Conservation (phyloP, 2,797 vertebrate genomes). For the Sebastes vulpes region DNA sequence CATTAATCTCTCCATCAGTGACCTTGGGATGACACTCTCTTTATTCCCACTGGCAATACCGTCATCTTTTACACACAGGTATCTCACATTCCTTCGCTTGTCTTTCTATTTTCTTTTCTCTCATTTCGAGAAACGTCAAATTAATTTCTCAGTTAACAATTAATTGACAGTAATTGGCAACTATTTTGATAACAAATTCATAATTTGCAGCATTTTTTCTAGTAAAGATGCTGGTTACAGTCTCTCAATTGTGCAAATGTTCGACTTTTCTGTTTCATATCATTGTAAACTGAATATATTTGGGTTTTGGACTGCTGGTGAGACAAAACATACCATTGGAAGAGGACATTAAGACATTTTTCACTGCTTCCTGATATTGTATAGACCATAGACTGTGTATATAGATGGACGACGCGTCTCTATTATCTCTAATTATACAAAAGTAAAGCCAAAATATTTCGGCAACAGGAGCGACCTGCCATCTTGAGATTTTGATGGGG, state of each 20-base stretch:
- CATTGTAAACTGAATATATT: background rate
- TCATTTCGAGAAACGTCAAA: background rate
- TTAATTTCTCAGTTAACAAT: background rate
- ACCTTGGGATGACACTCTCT: slow-evolving; percentile 90
- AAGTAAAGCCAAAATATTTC: no score
- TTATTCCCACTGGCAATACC: slow-evolving; percentile 90
- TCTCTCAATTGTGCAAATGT: background rate
- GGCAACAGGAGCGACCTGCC: no score
- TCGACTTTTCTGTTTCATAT: background rate
- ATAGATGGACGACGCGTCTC: no score
- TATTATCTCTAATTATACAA: no score
- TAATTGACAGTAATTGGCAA: background rate
- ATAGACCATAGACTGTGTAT: no score
- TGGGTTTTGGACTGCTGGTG: no score
- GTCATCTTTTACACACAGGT: slow-evolving; percentile 90
- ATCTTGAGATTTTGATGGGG: no score
- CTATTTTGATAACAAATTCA: background rate
- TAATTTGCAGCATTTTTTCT: background rate
- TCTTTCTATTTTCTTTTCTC: background rate
- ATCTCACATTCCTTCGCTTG: background rate
- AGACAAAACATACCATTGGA: background rate
- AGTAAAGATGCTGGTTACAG: background rate
- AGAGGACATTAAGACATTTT: background rate
- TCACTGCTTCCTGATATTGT: background rate
- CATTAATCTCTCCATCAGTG: slow-evolving; percentile 90